These are phyloP conservation scores for Pluvialis apricaria DNA, from an alignment of 2,113 vertebrate species.

Conservation along the genomic window DNA sequence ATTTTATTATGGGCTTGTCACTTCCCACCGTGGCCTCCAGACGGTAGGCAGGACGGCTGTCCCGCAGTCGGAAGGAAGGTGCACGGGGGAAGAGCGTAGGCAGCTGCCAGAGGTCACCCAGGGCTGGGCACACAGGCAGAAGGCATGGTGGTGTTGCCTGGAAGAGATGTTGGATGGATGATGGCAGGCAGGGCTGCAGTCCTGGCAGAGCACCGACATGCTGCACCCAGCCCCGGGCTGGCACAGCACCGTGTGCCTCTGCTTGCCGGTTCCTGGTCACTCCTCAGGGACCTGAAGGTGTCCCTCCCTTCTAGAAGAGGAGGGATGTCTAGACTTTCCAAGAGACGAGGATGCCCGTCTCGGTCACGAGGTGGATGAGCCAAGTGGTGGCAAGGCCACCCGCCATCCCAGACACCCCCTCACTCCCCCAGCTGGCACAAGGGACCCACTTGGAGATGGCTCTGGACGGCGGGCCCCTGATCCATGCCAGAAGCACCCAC, in stretches of 20 bases:
- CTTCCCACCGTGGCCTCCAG: fast-evolving
- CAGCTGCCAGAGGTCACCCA: not conserved
- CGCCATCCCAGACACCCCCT: not conserved
- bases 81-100: fast-evolving
- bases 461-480: not conserved
- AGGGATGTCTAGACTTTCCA: not conserved
- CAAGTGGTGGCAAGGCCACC: not conserved
- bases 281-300: not conserved
- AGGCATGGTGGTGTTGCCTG: not conserved
- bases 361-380: not conserved
- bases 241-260: fast-evolving
- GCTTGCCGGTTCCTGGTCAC: not conserved
- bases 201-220: not conserved
- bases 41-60: not conserved
- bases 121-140: not conserved
- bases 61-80: not conserved
- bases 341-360: not conserved
- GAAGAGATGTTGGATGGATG: not conserved
- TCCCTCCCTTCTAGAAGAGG: not conserved
- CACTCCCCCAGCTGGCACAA: not conserved
- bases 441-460: not conserved
- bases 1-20: fast-evolving
- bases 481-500: not conserved
- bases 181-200: not conserved
- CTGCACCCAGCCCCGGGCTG: not conserved